Evolutionary conservation across 2,113 vertebrate genomes (phyloP).

Genomic region (Bombycilla garrulus): DNA sequence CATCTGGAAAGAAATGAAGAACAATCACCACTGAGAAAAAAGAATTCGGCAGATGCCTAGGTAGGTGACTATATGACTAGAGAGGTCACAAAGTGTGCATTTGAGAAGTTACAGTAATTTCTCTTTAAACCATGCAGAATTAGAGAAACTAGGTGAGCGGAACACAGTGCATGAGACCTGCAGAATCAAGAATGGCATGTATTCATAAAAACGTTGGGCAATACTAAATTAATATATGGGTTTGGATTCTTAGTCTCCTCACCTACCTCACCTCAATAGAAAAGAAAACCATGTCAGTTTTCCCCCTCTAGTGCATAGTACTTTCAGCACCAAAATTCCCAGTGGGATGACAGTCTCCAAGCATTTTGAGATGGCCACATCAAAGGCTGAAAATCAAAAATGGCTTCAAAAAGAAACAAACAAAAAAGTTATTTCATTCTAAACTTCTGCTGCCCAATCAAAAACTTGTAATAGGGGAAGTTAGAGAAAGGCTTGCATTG

Average conservation of each 20-base stretch:
- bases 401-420: not conserved
- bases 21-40: not conserved
- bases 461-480: constrained; percentile 53
- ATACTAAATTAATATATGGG: not conserved
- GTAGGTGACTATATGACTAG: not conserved
- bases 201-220: not conserved
- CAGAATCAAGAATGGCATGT: not conserved
- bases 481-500: constrained; percentile 46
- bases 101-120: not conserved
- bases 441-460: constrained; percentile 60
- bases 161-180: not conserved
- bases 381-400: constrained; percentile 40
- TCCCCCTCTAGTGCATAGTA: not conserved
- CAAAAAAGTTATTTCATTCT: constrained; percentile 12
- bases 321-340: not conserved
- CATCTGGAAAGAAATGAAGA: constrained; percentile 2
- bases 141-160: not conserved
- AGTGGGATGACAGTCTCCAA: not conserved
- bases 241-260: constrained; percentile 9
- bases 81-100: not conserved
- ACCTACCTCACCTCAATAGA: not conserved
- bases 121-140: not conserved
- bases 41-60: not conserved
- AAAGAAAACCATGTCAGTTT: not conserved
- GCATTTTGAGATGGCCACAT: not conserved